Conservation (phyloP, 2,797 vertebrate species). For the Tenualosa ilisha region DNA sequence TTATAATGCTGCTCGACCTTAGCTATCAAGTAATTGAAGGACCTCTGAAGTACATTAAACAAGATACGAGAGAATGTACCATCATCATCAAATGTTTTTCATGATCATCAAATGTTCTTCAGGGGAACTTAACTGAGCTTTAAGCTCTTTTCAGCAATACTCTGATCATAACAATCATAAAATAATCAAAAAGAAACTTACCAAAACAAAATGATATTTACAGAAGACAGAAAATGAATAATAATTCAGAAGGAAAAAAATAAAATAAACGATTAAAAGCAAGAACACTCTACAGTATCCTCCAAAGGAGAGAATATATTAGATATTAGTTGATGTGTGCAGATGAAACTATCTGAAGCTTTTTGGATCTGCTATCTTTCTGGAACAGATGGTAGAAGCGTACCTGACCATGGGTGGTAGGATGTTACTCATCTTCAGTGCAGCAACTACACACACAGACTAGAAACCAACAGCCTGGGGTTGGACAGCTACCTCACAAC, state of each 20-base stretch:
- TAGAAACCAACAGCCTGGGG: background rate
- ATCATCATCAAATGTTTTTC: too few species aligned
- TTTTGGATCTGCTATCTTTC: too few species aligned
- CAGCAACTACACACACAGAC: background rate
- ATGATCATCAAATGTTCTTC: too few species aligned
- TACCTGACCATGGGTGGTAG: slow-evolving; percentile 10
- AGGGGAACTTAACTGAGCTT: too few species aligned
- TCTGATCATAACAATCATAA: too few species aligned
- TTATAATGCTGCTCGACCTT: background rate
- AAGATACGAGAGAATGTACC: background rate
- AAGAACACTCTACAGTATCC: too few species aligned
- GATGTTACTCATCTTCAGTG: background rate
- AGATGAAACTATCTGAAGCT: background rate
- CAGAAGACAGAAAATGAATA: background rate
- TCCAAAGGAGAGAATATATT: background rate
- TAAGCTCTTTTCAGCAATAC: too few species aligned
- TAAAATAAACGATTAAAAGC: too few species aligned
- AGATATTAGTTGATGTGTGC: background rate
- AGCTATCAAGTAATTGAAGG: too few species aligned
- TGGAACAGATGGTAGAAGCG: background rate
- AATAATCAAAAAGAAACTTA: too few species aligned
- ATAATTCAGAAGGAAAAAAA: background rate
- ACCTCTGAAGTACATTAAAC: background rate
- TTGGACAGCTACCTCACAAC: background rate
- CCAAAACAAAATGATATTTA: too few species aligned